Percentiles rank a stretch among this genome's conserved stretches.
These are phyloP conservation scores for human DNA, from an alignment of 2,113 vertebrate species.

Conservation along the genomic window DNA sequence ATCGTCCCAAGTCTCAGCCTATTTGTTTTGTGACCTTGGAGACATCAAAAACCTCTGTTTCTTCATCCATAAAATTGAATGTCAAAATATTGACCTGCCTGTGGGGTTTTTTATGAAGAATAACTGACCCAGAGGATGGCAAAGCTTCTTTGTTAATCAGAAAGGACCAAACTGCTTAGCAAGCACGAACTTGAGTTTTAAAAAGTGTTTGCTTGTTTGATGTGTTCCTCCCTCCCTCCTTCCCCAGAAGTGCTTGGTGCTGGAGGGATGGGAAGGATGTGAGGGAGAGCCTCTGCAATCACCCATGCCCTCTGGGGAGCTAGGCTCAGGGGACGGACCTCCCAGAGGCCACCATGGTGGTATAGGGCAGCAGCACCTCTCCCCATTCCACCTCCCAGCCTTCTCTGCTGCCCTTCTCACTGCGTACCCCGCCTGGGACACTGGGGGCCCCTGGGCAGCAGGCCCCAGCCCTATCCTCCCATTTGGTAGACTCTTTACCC, in stretches of 20 bases:
- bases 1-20: conserved; percentile 38
- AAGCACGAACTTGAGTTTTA: conserved; percentile 42
- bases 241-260: not conserved
- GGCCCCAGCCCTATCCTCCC: not conserved
- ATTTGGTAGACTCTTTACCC: not conserved
- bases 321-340: not conserved
- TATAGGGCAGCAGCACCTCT: not conserved
- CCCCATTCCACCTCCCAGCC: not conserved
- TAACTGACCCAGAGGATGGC: conserved; percentile 55
- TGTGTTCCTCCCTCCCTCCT: not conserved
- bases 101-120: conserved; percentile 57
- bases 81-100: conserved; percentile 62
- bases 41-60: conserved; percentile 66
- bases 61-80: conserved; percentile 75
- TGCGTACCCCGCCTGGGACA: not conserved
- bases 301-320: not conserved
- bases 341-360: not conserved
- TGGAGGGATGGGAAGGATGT: not conserved
- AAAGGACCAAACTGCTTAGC: conserved; percentile 64
- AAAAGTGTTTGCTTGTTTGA: not conserved
- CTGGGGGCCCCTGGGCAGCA: not conserved
- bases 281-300: not conserved
- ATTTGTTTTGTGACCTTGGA: conserved; percentile 67
- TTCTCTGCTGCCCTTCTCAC: not conserved
- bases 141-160: conserved; percentile 45